Evolutionary conservation across 2,113 vertebrate genomes (phyloP), one percentile per base, ranked within the genome.

Genomic region (Eclectus roratus): DNA sequence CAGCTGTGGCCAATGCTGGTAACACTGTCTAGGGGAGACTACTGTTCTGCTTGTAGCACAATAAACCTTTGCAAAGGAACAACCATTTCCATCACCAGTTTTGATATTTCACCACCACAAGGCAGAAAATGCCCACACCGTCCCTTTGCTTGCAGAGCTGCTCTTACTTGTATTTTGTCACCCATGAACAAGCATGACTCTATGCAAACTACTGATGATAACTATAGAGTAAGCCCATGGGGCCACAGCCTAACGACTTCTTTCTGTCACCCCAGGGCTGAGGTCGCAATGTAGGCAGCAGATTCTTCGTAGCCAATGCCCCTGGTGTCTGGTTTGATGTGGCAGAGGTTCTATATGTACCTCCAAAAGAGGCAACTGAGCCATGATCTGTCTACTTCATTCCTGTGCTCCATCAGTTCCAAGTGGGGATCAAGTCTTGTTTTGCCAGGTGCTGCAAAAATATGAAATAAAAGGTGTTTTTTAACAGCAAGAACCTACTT

Each of bases 41-140:
- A 3, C 29, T 60, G 25, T 50, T 77, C 77, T 63, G 37, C 15
- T 11, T 43, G 13, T 39, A 55, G 65, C 73, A 21, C 0, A 0
- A 49, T 10, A 78, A 85, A 17, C 74, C 15, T 81, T 60, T 49
- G 60, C 43, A 11, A 79, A 81, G 43, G 50, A 81, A n/a, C 24
- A 84, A 33, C 8, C 31, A 37, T n/a, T 74, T 66, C 55, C 52
- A 50, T 66, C 7, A 37, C 9, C 21, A 56, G 27, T 88, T 85
- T 13, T 50, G 39, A 50, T 43, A 19, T 72, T 90, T 50, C 56
- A 31, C n/a, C 56, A 31, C n/a, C 46, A 33, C 43, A 66, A 93
- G 81, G 49, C 55, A 94, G 80, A 61, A 94, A 72, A 76, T 68
- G n/a, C 39, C n/a, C 15, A 25, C 15, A 2, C 13, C 1, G 1